phyloP scores from a whole-genome alignment of 2,113 vertebrate species.

The Alethe castanea region DNA sequence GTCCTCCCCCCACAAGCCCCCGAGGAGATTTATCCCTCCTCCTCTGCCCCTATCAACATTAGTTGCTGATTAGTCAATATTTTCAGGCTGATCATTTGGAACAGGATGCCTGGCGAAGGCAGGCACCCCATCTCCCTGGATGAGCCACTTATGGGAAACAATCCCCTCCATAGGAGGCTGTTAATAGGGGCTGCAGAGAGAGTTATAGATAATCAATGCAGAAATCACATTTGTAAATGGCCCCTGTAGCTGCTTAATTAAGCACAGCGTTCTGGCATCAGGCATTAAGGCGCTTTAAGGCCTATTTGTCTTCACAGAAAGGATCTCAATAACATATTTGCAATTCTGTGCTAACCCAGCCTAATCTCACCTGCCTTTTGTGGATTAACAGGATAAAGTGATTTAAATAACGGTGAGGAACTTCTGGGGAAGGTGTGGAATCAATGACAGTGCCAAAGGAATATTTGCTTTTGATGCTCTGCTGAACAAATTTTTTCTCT shows the following conservation, averaged over 20 bases:
- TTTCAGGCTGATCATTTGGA: background rate
- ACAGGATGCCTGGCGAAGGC: background rate
- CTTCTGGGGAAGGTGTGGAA: background rate
- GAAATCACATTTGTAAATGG: slow-evolving; percentile 45
- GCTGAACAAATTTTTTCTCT: background rate
- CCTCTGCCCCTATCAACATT: background rate
- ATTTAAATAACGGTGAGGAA: background rate
- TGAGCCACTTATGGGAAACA: slow-evolving; percentile 13
- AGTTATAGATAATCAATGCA: slow-evolving; percentile 53
- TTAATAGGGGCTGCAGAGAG: slow-evolving; percentile 14
- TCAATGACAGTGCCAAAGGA: background rate
- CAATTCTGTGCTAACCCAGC: background rate
- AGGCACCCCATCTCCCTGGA: background rate
- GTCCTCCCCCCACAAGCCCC: background rate
- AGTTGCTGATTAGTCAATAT: background rate
- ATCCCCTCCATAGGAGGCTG: background rate
- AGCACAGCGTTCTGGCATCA: background rate
- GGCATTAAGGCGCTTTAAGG: background rate
- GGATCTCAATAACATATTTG: slow-evolving; percentile 29
- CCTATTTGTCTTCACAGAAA: slow-evolving; percentile 18
- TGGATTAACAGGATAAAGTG: slow-evolving; percentile 29
- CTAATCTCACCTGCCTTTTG: slow-evolving; percentile 20
- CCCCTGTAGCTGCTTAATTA: slow-evolving; percentile 58
- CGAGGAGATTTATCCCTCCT: background rate
- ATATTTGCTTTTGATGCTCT: slow-evolving; percentile 8